Base-by-base conservation (phyloP, 2,797 vertebrate genomes). In the Allobates femoralis region DNA sequence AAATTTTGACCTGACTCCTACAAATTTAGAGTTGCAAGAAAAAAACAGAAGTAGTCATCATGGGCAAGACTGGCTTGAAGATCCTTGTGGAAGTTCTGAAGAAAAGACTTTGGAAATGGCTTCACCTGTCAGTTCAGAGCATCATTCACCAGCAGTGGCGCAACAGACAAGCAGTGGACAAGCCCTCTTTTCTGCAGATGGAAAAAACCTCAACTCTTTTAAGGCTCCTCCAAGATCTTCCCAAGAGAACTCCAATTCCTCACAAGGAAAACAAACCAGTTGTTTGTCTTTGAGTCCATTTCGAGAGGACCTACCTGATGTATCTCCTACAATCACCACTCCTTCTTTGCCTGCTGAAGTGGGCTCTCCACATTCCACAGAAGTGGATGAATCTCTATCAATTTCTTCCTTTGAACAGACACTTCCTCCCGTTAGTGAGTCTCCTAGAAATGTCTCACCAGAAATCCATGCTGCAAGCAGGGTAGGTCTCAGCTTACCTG, bases 341-440 rank as follows among this genome's bases (percentile, higher is more conserved):
- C 95, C 95, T 0, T 97, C 97, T 0, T 91, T 97, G 91, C 96
- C 96, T 0, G 96, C 97, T 0, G 96, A 97, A 89, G 94, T 97
- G 19, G 94, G 96, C 15, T 98, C 97, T 0, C 97, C 96, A 0
- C 96, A 96, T 76, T 97, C 96, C 50, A 97, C 97, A 0, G 96
- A 98, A 88, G 96, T 97, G 1, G 97, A 98, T 0, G 95, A 96
- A 86, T 97, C 97, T 0, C 92, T 97, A 0, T 97, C 97, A 0
- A 96, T 98, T 87, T 99, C 97, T 83, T 99, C 97, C 79, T 96
- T 96, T 0, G 97, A 98, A 90, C 97, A 96, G 82, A 93, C 96
- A 0, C 94, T 97, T 28, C 96, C 95, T 0, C 93, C 94, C 0
- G 93, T 94, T 81, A 96, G 94, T 81, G 96, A 97, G 88, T 90